phyloP scores from a whole-genome alignment of 1,140 invertebrate genomes.

The Papilio aristodemus region DNA sequence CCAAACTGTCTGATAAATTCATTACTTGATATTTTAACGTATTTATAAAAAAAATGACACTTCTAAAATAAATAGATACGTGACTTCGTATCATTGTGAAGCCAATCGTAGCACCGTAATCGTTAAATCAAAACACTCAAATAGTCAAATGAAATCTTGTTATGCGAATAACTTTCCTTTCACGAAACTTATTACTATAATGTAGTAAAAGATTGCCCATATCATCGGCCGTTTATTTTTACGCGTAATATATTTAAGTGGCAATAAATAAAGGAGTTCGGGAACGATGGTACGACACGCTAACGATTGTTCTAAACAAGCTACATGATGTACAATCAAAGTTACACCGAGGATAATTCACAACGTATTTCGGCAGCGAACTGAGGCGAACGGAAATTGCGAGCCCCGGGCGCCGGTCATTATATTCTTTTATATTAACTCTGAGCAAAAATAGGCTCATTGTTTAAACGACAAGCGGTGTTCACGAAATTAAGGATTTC shows the following conservation, averaged over 20 bases:
- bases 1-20: too few relatives aligned
- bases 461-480: slow-evolving; percentile 25
- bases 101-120: neutral
- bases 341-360: slow-evolving; percentile 50
- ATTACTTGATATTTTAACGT: too few relatives aligned
- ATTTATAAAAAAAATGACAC: too few relatives aligned
- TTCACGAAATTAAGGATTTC: slow-evolving; percentile 29
- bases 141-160: neutral
- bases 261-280: slow-evolving; percentile 45
- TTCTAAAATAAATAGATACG: too few relatives aligned
- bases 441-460: slow-evolving; percentile 48
- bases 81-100: too few relatives aligned
- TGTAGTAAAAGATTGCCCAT: neutral
- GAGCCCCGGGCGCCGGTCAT: slow-evolving; percentile 48
- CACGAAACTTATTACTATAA: neutral
- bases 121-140: neutral
- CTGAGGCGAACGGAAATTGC: slow-evolving; percentile 60
- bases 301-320: slow-evolving; percentile 60
- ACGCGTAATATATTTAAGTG: slow-evolving; percentile 34
- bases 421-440: slow-evolving; percentile 61
- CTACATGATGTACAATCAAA: slow-evolving; percentile 57
- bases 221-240: slow-evolving; percentile 18
- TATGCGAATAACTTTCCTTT: neutral
- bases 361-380: slow-evolving; percentile 53
- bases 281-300: slow-evolving; percentile 41